Conservation (phyloP, 2,888 invertebrate species). For the Agrochola litura region DNA sequence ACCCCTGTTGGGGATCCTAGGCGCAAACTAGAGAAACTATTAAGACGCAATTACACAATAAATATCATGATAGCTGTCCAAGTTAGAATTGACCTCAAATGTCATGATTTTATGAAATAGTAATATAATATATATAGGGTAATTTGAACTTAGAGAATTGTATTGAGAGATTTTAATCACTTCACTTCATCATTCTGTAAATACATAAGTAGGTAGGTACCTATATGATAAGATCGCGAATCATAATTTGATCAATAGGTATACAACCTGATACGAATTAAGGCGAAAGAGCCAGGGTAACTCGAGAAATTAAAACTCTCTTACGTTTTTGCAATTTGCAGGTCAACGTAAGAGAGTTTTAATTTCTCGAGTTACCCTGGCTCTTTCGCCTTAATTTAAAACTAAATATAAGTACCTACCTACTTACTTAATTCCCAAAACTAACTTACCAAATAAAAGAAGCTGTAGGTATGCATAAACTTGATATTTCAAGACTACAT, state of each 20-base stretch:
- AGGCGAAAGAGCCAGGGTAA: no score
- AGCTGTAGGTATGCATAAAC: neutral
- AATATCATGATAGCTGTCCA: neutral
- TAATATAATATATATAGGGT: no score
- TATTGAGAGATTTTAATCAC: constrained; percentile 1
- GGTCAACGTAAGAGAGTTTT: neutral
- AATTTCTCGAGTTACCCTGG: neutral
- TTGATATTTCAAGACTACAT: constrained; percentile 1
- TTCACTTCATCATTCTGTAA: neutral
- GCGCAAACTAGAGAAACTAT: neutral
- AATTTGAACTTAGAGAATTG: neutral
- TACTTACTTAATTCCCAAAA: neutral
- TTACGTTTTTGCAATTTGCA: neutral
- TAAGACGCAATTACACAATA: neutral
- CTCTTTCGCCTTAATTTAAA: neutral
- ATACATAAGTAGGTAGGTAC: no score
- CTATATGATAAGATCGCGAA: neutral
- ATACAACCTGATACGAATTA: neutral
- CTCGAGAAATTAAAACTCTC: no score
- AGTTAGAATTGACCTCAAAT: neutral
- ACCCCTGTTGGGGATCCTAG: neutral
- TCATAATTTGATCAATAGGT: neutral
- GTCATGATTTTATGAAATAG: neutral
- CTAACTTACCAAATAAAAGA: constrained; percentile 11
- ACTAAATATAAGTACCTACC: neutral